Percentiles rank a stretch among this genome's conserved stretches.
Evolutionary conservation across 2,888 invertebrate genomes (phyloP).

Genomic region (Nomada goodeniana): DNA sequence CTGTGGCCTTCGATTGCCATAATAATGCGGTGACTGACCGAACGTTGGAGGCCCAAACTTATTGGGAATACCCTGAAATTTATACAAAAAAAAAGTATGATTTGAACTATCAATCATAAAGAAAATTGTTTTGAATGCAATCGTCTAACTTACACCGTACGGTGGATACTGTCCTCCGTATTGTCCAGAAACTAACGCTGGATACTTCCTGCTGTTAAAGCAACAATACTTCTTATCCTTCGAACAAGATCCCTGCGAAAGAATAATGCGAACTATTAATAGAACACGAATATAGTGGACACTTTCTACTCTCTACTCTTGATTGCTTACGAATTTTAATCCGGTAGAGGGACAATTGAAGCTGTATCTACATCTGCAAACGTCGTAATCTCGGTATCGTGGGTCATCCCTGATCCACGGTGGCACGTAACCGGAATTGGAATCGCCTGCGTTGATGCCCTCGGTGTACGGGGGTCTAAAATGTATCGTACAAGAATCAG

Average conservation of each 20-base stretch:
- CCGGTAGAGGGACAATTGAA: slow-evolving; percentile 86
- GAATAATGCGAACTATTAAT: background rate
- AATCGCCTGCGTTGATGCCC: slow-evolving; percentile 26
- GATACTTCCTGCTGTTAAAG: slow-evolving; percentile 84
- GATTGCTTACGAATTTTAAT: slow-evolving; percentile 85
- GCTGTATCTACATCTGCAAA: slow-evolving; percentile 86
- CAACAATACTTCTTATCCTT: slow-evolving; percentile 88
- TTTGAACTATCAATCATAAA: too few relatives aligned
- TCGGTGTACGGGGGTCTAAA: slow-evolving; percentile 64
- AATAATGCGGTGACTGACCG: slow-evolving; percentile 67
- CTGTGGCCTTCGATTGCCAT: slow-evolving; percentile 71
- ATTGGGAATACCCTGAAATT: slow-evolving; percentile 59
- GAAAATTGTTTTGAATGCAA: background rate
- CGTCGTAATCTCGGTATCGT: slow-evolving; percentile 76
- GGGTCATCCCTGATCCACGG: slow-evolving; percentile 80
- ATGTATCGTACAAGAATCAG: background rate
- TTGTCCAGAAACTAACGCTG: slow-evolving; percentile 58
- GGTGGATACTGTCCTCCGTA: slow-evolving; percentile 61
- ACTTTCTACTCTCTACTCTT: background rate
- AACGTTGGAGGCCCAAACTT: slow-evolving; percentile 66
- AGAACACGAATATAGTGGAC: background rate
- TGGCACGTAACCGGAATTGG: slow-evolving; percentile 75
- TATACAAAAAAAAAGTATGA: too few relatives aligned
- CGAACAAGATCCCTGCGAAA: slow-evolving; percentile 87
- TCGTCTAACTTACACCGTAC: slow-evolving; percentile 64